Conservation (phyloP, 2,888 invertebrate species). For the Fragum fragum region DNA sequence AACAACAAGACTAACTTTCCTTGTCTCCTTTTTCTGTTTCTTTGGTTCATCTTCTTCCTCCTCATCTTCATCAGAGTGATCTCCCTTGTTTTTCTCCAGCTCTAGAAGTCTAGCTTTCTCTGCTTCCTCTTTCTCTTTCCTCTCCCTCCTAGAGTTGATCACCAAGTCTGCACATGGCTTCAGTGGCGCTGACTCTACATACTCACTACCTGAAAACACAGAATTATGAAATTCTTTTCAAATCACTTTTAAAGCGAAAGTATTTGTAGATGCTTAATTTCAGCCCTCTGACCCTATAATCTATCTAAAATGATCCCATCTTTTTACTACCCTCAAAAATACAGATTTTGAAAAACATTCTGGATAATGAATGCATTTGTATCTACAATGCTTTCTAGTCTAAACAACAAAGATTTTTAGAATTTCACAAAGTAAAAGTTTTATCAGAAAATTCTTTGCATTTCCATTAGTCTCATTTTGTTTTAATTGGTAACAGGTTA, state of each 20-base stretch:
- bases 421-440: too few relatives aligned
- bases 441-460: too few relatives aligned
- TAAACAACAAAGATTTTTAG: too few relatives aligned
- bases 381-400: too few relatives aligned
- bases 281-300: too few relatives aligned
- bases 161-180: constrained; percentile 78
- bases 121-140: constrained; percentile 67
- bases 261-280: too few relatives aligned
- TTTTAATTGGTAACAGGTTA: too few relatives aligned
- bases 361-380: too few relatives aligned
- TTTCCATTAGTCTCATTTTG: too few relatives aligned
- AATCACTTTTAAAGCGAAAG: not conserved
- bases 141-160: constrained; percentile 72
- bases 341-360: too few relatives aligned
- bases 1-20: constrained; percentile 20
- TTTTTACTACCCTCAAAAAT: too few relatives aligned
- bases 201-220: constrained; percentile 73
- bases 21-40: not conserved
- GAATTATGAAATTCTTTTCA: not conserved
- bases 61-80: constrained; percentile 16
- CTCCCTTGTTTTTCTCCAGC: constrained; percentile 39
- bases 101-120: constrained; percentile 51
- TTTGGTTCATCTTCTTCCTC: constrained; percentile 35
- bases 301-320: too few relatives aligned
- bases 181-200: constrained; percentile 78